Evolutionary conservation across 2,797 vertebrate species (phyloP).

Genomic region (Poeciliopsis gracilis): DNA sequence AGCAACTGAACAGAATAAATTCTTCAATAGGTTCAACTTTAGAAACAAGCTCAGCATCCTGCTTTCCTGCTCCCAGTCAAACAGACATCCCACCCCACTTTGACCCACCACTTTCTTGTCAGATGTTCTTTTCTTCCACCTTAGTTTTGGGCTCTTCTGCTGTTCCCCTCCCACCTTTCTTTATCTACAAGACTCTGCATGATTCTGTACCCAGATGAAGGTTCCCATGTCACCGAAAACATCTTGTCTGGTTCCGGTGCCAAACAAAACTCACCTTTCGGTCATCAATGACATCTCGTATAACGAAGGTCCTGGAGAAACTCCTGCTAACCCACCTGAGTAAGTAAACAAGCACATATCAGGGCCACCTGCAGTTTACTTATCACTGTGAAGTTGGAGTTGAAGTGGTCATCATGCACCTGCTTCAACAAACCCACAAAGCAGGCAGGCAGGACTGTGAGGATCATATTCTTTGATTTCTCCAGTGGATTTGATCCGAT

Average conservation of each 20-base stretch:
- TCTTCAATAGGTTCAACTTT: background rate
- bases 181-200: background rate
- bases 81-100: background rate
- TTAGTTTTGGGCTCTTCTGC: background rate
- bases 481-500: background rate
- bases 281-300: background rate
- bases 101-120: background rate
- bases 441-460: background rate
- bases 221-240: background rate
- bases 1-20: background rate
- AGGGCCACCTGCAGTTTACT: too few relatives aligned
- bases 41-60: background rate
- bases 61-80: background rate
- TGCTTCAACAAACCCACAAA: too few relatives aligned
- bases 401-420: too few relatives aligned
- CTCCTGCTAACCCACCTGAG: background rate
- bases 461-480: background rate
- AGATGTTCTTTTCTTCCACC: background rate
- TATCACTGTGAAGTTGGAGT: too few relatives aligned
- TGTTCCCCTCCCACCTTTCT: background rate
- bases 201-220: background rate
- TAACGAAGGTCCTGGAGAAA: background rate
- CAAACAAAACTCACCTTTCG: background rate
- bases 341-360: background rate
- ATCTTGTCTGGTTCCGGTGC: background rate